phyloP scores from a whole-genome alignment of 2,888 invertebrate species.

The Yponomeuta malinellus region DNA sequence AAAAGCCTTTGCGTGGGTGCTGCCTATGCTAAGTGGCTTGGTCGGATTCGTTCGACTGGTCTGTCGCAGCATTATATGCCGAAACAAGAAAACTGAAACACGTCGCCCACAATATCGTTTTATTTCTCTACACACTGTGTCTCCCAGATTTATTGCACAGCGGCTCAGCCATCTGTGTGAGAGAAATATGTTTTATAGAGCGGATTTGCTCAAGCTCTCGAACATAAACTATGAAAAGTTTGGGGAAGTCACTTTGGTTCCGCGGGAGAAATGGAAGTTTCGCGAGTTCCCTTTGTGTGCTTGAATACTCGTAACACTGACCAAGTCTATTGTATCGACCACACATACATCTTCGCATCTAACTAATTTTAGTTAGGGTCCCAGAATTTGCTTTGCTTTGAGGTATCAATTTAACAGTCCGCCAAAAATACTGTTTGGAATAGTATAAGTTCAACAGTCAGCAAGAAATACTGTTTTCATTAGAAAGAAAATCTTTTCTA shows the following conservation, averaged over 20 bases:
- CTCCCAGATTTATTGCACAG: neutral
- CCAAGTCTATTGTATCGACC: too few species aligned
- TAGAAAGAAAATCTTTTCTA: too few species aligned
- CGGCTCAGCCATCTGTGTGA: neutral
- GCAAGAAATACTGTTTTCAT: too few species aligned
- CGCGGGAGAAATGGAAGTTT: neutral
- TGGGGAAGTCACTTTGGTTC: neutral
- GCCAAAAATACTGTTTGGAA: too few species aligned
- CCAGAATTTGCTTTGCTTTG: too few species aligned
- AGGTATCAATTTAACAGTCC: too few species aligned
- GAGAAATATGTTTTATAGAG: neutral
- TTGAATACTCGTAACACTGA: neutral
- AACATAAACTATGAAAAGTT: constrained; percentile 3
- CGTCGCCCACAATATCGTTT: neutral
- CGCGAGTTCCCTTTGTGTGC: neutral
- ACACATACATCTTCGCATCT: too few species aligned
- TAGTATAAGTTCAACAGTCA: too few species aligned
- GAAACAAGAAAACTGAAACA: neutral
- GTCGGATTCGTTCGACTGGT: neutral
- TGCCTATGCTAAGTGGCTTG: too few species aligned
- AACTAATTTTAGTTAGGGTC: too few species aligned
- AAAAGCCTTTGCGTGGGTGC: too few species aligned
- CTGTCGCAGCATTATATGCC: neutral
- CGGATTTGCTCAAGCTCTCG: neutral
- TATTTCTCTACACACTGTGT: neutral